Conservation (phyloP, 2,113 vertebrate genomes). For the Rhabdornis inornatus region DNA sequence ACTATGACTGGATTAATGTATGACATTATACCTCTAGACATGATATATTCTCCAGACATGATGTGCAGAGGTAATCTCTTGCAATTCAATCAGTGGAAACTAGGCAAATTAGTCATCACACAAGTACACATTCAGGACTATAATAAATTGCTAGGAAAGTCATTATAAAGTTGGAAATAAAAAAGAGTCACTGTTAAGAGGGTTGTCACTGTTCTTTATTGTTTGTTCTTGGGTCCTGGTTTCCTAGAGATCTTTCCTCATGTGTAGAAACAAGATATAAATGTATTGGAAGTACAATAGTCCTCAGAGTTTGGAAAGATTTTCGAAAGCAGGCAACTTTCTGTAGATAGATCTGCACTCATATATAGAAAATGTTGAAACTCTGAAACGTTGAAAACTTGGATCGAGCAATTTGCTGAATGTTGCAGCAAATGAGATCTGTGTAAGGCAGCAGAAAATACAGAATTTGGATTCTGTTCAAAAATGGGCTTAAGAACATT, state of each 20-base stretch:
- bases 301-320: neutral
- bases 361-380: neutral
- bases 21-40: slow-evolving; percentile 16
- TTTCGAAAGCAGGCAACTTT: neutral
- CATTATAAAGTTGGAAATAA: neutral
- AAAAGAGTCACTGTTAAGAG: neutral
- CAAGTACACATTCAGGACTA: neutral
- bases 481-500: neutral
- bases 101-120: slow-evolving; percentile 39
- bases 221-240: neutral
- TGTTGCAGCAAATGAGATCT: neutral
- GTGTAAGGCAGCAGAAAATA: neutral
- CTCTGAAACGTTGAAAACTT: neutral
- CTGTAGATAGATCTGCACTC: neutral
- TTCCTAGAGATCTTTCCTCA: neutral
- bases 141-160: slow-evolving; percentile 5
- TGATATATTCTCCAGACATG: slow-evolving; percentile 25
- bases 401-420: neutral
- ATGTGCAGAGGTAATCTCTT: slow-evolving; percentile 38
- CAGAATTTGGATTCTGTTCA: neutral
- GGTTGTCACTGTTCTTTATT: neutral
- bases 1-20: slow-evolving; percentile 3
- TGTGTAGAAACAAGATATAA: neutral
- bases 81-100: slow-evolving; percentile 39
- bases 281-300: neutral